These are phyloP conservation scores for Andrena fulva DNA, from an alignment of 2,888 invertebrate species.

Conservation along the genomic window DNA sequence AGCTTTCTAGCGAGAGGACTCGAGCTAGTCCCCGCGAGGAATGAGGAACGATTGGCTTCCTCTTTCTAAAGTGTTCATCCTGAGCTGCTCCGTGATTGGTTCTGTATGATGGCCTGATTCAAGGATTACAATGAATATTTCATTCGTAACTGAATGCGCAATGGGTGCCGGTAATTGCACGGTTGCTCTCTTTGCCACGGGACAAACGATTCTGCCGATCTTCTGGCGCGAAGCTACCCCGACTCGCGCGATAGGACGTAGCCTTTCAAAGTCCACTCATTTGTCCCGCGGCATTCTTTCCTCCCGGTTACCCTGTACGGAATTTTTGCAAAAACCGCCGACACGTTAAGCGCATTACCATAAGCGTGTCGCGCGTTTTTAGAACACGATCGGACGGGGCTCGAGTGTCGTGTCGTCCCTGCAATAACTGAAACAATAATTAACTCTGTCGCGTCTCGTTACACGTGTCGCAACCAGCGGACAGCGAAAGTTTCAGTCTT, in stretches of 20 bases:
- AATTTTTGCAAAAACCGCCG: not conserved
- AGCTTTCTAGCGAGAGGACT: slow-evolving; percentile 6
- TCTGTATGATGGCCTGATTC: not conserved
- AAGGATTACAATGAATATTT: no score
- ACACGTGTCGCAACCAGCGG: slow-evolving; percentile 30
- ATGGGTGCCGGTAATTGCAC: not conserved
- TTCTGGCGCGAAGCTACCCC: not conserved
- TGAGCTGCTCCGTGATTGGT: not conserved
- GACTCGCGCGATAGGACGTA: not conserved
- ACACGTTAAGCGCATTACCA: slow-evolving; percentile 39
- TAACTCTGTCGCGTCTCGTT: slow-evolving; percentile 59
- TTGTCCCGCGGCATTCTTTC: not conserved
- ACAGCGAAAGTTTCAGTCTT: slow-evolving; percentile 57
- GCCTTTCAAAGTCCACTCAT: not conserved
- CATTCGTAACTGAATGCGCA: no score
- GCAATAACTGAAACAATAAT: slow-evolving; percentile 58
- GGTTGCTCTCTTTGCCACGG: not conserved
- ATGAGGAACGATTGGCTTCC: not conserved
- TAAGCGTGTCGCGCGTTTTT: slow-evolving; percentile 33
- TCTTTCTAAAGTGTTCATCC: not conserved
- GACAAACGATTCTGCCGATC: not conserved
- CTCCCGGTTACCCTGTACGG: not conserved
- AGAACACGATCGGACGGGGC: slow-evolving; percentile 3
- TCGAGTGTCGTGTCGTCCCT: slow-evolving; percentile 26
- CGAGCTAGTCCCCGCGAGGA: not conserved